Conservation (phyloP, 2,797 vertebrate genomes). For the Danio jaintianensis region DNA sequence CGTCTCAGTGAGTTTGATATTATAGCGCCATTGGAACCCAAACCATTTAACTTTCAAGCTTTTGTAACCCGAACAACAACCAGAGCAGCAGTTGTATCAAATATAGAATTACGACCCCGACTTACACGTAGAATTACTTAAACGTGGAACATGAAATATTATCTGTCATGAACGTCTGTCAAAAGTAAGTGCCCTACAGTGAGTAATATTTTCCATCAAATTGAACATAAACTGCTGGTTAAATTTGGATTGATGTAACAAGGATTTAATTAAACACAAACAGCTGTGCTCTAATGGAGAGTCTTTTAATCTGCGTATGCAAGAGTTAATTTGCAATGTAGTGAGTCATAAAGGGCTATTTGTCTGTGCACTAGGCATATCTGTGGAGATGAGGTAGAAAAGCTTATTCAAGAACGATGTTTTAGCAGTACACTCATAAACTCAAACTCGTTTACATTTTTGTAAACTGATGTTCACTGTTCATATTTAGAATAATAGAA, state of each 20-base stretch:
- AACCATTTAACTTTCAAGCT: no score
- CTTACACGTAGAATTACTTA: no score
- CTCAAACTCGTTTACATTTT: background rate
- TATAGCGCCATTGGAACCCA: no score
- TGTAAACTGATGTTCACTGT: no score
- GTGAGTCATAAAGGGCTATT: background rate
- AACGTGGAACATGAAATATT: background rate
- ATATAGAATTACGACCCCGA: no score
- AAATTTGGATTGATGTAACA: background rate
- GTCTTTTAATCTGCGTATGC: background rate
- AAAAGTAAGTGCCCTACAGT: background rate
- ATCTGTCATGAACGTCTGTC: background rate
- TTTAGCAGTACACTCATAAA: background rate
- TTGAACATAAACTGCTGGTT: conserved; percentile 1
- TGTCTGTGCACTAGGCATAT: background rate
- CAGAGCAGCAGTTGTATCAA: no score
- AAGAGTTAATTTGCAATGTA: background rate
- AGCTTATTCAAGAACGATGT: background rate
- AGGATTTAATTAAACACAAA: conserved; percentile 11
- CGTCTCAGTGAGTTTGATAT: no score
- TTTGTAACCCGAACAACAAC: no score
- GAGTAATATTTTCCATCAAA: background rate
- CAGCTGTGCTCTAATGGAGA: conserved; percentile 6
- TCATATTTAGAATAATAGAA: no score
- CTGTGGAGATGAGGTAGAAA: background rate